Base-by-base conservation (phyloP, 2,888 invertebrate species). In the Noctua comes region DNA sequence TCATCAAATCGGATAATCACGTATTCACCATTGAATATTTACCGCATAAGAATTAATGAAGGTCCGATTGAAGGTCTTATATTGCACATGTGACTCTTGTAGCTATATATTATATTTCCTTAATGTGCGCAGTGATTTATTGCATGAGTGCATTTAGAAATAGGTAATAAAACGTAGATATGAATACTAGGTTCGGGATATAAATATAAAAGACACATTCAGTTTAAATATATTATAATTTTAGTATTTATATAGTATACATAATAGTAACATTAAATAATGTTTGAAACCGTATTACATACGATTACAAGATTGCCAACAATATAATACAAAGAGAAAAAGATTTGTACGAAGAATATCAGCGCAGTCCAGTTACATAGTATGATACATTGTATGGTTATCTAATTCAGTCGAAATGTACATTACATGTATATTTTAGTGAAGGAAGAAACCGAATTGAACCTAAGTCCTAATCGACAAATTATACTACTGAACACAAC, bases 291-390 rank as follows among this genome's bases (percentile, higher is more conserved):
- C 94, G 94, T 91, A 95, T 94, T 91, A 92, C 82, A 95, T 94
- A 93, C 95, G 93, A 92, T 93, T 83, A 83, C 90, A 92, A 93
- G 91, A 92, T 90, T 91, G 91, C 92, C 91, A 93, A 94, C 93
- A 93, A 93, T 94, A 91, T 90, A 89, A 89, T 92, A 93, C 90
- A 93, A 90, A 94, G 91, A 93, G 92, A 93, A 90, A 92, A 91
- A 93, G 90, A 93, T 95, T 95, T 95, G 95, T 95, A 95, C 95
- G 95, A 94, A 95, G 94, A 94, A 93, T 93, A 94, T 93, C 91
- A 92, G 93, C 91, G 90, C 91, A 94, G 93, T 94, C 91, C 90
- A 91, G 87, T 91, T 88, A 86, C 91, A 90, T 89, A 89, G 90
- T 91, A 91, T 87, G 88, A 85, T 89, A 88, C 88, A 90, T 87